phyloP scores from a whole-genome alignment of 2,888 invertebrate genomes.

The Drosophila prostipennis region DNA sequence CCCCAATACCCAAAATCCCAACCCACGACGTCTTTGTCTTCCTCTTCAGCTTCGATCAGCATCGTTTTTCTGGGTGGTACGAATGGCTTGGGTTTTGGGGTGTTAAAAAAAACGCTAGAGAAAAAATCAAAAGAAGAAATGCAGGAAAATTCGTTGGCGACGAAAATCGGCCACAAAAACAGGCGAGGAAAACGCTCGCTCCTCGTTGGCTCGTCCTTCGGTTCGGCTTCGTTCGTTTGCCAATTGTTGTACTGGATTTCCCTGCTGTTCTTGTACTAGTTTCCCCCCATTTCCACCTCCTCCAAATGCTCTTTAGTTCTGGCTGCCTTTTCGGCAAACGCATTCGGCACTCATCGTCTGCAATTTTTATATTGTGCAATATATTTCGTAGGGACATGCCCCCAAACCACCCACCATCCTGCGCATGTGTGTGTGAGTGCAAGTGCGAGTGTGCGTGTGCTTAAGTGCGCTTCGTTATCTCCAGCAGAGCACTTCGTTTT shows the following conservation, averaged over 20 bases:
- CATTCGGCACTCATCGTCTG: conserved; percentile 74
- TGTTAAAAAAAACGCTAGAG: conserved; percentile 5
- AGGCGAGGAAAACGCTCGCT: conserved; percentile 58
- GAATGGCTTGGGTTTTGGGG: neutral
- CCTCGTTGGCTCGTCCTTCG: conserved; percentile 70
- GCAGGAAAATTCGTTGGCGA: conserved; percentile 63
- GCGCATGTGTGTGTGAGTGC: conserved; percentile 54
- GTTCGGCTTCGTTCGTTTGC: conserved; percentile 25
- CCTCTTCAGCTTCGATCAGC: conserved; percentile 69
- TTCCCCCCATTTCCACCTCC: neutral
- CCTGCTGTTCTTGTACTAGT: conserved; percentile 40
- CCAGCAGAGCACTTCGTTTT: conserved; percentile 75
- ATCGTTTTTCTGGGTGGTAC: conserved; percentile 31
- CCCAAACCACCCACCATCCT: conserved; percentile 8
- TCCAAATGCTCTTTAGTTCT: neutral
- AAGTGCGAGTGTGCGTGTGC: conserved; percentile 56
- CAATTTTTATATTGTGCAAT: conserved; percentile 78
- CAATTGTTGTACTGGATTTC: conserved; percentile 24
- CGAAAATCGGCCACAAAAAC: conserved; percentile 80
- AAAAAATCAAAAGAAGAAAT: conserved; percentile 39
- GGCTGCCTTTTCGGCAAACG: conserved; percentile 72
- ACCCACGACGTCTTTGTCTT: conserved; percentile 44
- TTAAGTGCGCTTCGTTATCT: conserved; percentile 82
- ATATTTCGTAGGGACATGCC: conserved; percentile 71
- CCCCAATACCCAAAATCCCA: conserved; percentile 26